Evolutionary conservation across 2,888 invertebrate genomes (phyloP).

Genomic region (Lasioglossum oenotherae): DNA sequence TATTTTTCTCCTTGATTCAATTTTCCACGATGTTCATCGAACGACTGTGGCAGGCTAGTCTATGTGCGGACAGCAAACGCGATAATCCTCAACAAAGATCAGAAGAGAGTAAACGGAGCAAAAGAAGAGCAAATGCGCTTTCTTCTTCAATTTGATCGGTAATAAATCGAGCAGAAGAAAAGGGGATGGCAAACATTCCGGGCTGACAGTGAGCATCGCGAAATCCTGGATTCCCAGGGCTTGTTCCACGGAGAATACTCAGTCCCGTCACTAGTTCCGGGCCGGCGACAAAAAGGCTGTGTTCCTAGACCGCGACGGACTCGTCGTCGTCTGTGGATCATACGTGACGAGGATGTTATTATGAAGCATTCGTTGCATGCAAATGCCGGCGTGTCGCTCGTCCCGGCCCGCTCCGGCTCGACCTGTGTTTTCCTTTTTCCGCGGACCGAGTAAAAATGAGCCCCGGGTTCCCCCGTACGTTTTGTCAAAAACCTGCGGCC

Average conservation of each 20-base stretch:
- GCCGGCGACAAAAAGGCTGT: constrained; percentile 8
- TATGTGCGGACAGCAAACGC: not conserved
- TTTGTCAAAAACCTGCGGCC: constrained; percentile 17
- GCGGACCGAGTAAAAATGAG: not conserved
- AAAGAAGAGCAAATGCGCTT: not conserved
- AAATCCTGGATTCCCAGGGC: constrained; percentile 8
- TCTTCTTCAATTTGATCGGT: not conserved
- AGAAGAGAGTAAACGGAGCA: not conserved
- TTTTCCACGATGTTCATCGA: not conserved
- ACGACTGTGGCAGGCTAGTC: not conserved
- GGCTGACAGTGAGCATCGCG: not conserved
- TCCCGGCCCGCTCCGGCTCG: not conserved
- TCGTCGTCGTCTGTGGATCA: constrained; percentile 27
- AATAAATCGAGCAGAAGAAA: not conserved
- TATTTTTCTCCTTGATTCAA: not conserved
- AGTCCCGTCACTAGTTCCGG: not conserved
- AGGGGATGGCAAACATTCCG: not conserved
- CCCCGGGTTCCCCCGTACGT: not conserved
- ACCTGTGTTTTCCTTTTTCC: not conserved
- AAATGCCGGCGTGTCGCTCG: constrained; percentile 3
- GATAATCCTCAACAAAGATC: not conserved
- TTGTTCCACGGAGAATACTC: constrained; percentile 19
- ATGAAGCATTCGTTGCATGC: constrained; percentile 19
- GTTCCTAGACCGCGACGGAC: constrained; percentile 2
- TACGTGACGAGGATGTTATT: constrained; percentile 43